Evolutionary conservation across 2,888 invertebrate species (phyloP).

Genomic region (Sminthurinus aureus): DNA sequence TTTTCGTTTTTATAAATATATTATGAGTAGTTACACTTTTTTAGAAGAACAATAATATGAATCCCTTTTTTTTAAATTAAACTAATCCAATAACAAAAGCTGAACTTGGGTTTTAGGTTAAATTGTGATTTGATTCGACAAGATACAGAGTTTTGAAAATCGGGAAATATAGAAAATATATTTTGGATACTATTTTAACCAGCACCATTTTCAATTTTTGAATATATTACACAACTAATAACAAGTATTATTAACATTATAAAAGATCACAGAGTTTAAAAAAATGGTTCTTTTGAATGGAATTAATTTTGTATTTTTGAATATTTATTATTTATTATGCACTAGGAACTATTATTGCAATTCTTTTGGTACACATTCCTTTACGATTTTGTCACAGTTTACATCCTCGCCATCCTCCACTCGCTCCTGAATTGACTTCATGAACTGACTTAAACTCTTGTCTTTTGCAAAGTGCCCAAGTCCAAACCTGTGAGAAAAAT

Average conservation of each 20-base stretch:
- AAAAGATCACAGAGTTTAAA: not conserved
- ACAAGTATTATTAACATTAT: not conserved
- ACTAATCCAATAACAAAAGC: too few species aligned
- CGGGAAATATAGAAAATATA: too few species aligned
- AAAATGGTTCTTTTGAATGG: not conserved
- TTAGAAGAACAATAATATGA: too few species aligned
- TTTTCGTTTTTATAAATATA: too few species aligned
- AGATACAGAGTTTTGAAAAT: too few species aligned
- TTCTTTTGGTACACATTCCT: conserved; percentile 43
- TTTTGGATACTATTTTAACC: too few species aligned
- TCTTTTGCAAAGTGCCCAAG: conserved; percentile 56
- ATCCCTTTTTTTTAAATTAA: too few species aligned
- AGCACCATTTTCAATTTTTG: not conserved
- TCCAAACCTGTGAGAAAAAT: conserved; percentile 49
- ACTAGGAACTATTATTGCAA: conserved; percentile 4
- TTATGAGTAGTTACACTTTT: too few species aligned
- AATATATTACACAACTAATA: not conserved
- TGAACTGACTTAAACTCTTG: conserved; percentile 44
- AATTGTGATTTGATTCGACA: too few species aligned
- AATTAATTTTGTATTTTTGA: not conserved
- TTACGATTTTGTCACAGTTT: conserved; percentile 56
- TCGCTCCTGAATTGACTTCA: conserved; percentile 53
- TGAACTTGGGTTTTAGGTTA: too few species aligned
- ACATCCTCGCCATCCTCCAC: conserved; percentile 56
- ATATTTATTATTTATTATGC: not conserved